These are phyloP conservation scores for Acromyrmex echinatior DNA, from an alignment of 1,140 invertebrate genomes.

Conservation along the genomic window DNA sequence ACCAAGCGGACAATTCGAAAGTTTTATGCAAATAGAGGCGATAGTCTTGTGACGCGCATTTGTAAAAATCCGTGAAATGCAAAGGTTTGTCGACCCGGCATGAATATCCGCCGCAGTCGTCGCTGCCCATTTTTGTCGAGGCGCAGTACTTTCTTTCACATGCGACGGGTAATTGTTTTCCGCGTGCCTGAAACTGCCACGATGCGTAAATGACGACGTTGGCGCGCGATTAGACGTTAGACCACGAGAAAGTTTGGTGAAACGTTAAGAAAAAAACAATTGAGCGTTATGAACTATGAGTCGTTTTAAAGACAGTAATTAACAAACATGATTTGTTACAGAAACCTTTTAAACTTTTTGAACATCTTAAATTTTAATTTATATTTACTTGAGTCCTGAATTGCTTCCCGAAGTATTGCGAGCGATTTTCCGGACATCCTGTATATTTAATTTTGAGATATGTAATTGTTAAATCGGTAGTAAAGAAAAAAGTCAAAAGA, in stretches of 20 bases:
- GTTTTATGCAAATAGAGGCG: slow-evolving; percentile 70
- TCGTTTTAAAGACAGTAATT: slow-evolving; percentile 4
- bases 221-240: slow-evolving; percentile 36
- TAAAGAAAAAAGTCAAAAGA: too few relatives aligned
- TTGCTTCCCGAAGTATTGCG: too few relatives aligned
- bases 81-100: slow-evolving; percentile 38
- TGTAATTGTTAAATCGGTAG: too few relatives aligned
- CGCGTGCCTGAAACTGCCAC: slow-evolving; percentile 31
- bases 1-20: slow-evolving; percentile 67
- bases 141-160: slow-evolving; percentile 63
- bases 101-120: slow-evolving; percentile 6
- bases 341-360: not conserved
- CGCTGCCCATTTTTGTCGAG: slow-evolving; percentile 24
- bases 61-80: slow-evolving; percentile 50
- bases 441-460: too few relatives aligned
- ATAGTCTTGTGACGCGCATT: slow-evolving; percentile 21
- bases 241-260: slow-evolving; percentile 63
- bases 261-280: slow-evolving; percentile 35
- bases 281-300: not conserved
- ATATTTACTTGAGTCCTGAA: not conserved
- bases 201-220: slow-evolving; percentile 51
- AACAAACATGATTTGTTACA: not conserved
- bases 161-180: slow-evolving; percentile 36
- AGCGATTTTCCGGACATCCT: too few relatives aligned
- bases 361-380: not conserved